phyloP scores from a whole-genome alignment of 2,888 invertebrate species.

The Hypomecis atomaria region DNA sequence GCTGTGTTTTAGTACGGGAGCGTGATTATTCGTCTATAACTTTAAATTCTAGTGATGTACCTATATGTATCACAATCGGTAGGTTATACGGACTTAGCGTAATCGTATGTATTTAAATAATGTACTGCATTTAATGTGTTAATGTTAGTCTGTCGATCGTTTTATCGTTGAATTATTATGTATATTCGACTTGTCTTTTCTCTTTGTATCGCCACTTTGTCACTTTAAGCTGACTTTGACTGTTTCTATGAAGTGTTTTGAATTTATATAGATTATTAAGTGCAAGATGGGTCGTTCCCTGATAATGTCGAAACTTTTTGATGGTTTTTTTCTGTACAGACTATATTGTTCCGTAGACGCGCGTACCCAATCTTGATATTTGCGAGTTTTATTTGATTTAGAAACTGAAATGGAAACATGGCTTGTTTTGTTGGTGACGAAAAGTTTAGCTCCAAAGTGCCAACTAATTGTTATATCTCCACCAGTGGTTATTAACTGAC shows the following conservation, averaged over 20 bases:
- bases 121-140: constrained; percentile 77
- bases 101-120: constrained; percentile 50
- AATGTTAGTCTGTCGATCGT: constrained; percentile 55
- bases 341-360: background rate
- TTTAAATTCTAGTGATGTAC: constrained; percentile 62
- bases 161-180: constrained; percentile 51
- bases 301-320: too few relatives aligned
- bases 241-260: constrained; percentile 31
- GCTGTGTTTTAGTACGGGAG: constrained; percentile 15
- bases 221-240: constrained; percentile 36
- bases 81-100: constrained; percentile 55
- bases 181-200: constrained; percentile 36
- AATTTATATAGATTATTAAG: constrained; percentile 24
- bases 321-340: too few relatives aligned
- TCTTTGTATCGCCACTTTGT: constrained; percentile 26
- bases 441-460: constrained; percentile 44
- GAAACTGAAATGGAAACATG: background rate
- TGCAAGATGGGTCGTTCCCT: background rate
- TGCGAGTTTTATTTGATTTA: background rate
- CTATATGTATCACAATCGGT: constrained; percentile 64
- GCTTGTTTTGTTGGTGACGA: constrained; percentile 10
- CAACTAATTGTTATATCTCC: constrained; percentile 33
- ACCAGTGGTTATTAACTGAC: background rate
- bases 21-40: constrained; percentile 67
- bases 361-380: background rate